These are phyloP conservation scores for Rhadina sibilatrix DNA, from an alignment of 2,113 vertebrate genomes.

Conservation along the genomic window DNA sequence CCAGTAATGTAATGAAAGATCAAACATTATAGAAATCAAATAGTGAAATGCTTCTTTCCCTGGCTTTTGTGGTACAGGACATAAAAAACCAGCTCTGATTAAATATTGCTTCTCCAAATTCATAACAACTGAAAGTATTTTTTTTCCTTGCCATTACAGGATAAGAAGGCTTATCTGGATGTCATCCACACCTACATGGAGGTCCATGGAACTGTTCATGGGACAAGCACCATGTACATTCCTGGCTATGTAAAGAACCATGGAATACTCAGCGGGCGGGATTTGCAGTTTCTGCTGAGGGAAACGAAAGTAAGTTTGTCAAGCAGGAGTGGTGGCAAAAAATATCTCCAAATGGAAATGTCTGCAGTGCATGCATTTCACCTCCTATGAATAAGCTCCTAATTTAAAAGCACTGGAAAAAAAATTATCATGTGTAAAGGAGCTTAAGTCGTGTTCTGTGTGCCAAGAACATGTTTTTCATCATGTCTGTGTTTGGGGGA, in stretches of 20 bases:
- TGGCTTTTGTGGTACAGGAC: neutral
- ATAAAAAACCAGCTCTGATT: neutral
- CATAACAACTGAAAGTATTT: neutral
- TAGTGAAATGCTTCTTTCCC: neutral
- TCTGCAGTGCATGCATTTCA: neutral
- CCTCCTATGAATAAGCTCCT: neutral
- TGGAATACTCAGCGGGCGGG: conserved; percentile 94
- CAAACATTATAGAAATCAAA: neutral
- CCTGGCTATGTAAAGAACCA: conserved; percentile 95
- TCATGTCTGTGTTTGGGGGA: neutral
- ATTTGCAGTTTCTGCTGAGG: conserved; percentile 94
- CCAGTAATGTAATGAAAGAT: neutral
- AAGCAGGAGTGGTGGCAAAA: neutral
- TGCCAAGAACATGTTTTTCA: neutral
- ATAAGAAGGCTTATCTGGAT: conserved; percentile 93
- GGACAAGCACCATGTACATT: conserved; percentile 89
- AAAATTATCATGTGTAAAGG: neutral
- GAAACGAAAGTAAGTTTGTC: conserved; percentile 84
- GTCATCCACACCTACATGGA: conserved; percentile 95
- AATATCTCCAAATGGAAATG: neutral
- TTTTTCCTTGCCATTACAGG: conserved; percentile 71
- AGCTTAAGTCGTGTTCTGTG: neutral
- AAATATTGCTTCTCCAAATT: neutral
- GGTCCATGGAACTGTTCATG: conserved; percentile 94
- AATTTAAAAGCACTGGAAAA: conserved; percentile 12